Evolutionary conservation across 2,113 vertebrate species (phyloP), one percentile per base, ranked within the genome.

Genomic region (Elanus axillaris): DNA sequence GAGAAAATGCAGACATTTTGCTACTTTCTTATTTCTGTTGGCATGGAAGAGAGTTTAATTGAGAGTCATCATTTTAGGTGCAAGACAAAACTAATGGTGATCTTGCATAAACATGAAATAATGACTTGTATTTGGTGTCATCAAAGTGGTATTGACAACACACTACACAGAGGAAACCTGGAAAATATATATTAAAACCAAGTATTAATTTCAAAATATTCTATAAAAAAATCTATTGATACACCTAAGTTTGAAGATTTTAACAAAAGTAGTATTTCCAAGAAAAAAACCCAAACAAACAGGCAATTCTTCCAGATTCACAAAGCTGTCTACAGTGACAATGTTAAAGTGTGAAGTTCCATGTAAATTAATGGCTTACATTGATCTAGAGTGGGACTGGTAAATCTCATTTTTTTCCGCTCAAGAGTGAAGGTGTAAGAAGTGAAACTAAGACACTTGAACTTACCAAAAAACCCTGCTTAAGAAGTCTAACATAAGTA

Each of bases 341-440:
- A 38, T 14, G 11, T 3, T 73, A 29, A 60, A 71, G 3, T 34
- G 6, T 58, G 27, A 64, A 6, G 55, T 68, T 79, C 53, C 20
- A 15, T 50, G 32, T 14, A 76, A 81, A 76, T 50, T 36, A 76
- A 42, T 84, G 10, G 2, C 4, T 64, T 32, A 25, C 10, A 16
- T n/a, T 50, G 6, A 42, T 53, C 7, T 40, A 38, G 6, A 47
- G 6, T 1, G 1, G 2, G 16, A 74, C 5, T 53, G 7, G 2
- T 43, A 42, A 77, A 48, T 43, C 27, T 69, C 11, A n/a, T 1
- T 18, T 27, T 55, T 60, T 86, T 86, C 42, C 2, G 1, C 7
- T 52, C 4, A 45, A 15, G 69, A 17, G 0, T 29, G 16, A 66
- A 34, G 6, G 3, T 45, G 10, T 36, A 58, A 87, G 48, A 66